Evolutionary conservation across 2,888 invertebrate genomes (phyloP).

Genomic region (Nebria brevicollis): DNA sequence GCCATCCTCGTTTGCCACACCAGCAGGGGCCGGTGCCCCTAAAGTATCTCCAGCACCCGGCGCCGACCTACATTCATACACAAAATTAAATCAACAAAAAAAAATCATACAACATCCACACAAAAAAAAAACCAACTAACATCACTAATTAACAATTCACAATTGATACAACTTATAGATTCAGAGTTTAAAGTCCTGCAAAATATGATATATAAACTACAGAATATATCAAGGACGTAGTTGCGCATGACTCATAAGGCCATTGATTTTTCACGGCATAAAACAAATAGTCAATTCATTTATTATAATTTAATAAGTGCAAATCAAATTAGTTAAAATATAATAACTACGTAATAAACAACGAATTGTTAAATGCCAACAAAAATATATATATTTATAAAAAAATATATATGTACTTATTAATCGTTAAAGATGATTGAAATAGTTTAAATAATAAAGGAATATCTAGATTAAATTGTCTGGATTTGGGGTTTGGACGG

Average conservation of each 20-base stretch:
- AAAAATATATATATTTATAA: neutral
- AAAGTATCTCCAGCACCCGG: conserved; percentile 46
- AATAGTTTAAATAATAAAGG: neutral
- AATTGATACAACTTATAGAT: no score
- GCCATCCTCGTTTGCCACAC: conserved; percentile 63
- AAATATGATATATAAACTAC: no score
- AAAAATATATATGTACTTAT: neutral
- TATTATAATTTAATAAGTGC: neutral
- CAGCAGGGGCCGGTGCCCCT: conserved; percentile 69
- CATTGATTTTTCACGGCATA: neutral
- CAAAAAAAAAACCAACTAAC: neutral
- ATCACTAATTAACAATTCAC: neutral
- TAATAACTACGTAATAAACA: no score
- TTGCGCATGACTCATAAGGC: neutral
- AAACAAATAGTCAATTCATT: neutral
- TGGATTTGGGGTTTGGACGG: neutral
- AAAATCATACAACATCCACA: no score
- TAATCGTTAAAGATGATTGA: neutral
- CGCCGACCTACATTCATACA: conserved; percentile 15
- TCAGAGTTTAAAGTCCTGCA: no score
- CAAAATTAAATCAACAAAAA: no score
- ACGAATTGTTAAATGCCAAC: neutral
- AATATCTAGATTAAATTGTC: neutral
- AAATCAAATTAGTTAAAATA: neutral
- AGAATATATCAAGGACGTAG: neutral